Conservation (phyloP, 1,140 invertebrate genomes). For the Trachymyrmex septentrionalis region DNA sequence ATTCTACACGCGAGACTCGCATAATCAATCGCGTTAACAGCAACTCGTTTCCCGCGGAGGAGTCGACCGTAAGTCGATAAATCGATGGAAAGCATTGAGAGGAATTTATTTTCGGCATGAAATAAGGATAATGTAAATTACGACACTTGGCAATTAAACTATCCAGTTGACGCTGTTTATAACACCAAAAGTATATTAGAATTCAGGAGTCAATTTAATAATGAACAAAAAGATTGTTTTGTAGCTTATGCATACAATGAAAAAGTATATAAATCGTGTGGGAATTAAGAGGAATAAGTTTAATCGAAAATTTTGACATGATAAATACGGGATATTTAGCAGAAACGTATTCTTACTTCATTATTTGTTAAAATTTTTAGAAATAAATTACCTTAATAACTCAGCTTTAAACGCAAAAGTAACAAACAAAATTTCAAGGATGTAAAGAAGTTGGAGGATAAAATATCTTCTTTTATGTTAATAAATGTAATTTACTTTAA, state of each 20-base stretch:
- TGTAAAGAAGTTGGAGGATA: background rate
- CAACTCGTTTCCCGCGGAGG: conserved; percentile 50
- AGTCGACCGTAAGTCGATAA: background rate
- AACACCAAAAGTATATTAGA: background rate
- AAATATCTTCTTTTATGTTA: background rate
- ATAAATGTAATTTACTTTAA: background rate
- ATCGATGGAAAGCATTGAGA: background rate
- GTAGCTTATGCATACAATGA: background rate
- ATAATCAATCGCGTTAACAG: conserved; percentile 25
- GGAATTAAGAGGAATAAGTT: background rate
- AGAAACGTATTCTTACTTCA: background rate
- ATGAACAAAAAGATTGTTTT: background rate
- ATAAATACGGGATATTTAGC: background rate
- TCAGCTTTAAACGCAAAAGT: background rate
- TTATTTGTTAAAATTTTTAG: background rate
- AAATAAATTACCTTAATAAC: background rate
- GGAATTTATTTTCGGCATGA: conserved; percentile 7
- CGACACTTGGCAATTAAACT: background rate
- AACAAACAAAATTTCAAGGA: background rate
- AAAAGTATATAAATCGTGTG: background rate
- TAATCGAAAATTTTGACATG: background rate
- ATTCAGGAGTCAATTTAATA: background rate
- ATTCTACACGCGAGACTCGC: conserved; percentile 45
- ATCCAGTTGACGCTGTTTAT: background rate
- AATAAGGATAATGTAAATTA: background rate